Conservation (phyloP, 2,797 vertebrate genomes). For the Danio tinwini region DNA sequence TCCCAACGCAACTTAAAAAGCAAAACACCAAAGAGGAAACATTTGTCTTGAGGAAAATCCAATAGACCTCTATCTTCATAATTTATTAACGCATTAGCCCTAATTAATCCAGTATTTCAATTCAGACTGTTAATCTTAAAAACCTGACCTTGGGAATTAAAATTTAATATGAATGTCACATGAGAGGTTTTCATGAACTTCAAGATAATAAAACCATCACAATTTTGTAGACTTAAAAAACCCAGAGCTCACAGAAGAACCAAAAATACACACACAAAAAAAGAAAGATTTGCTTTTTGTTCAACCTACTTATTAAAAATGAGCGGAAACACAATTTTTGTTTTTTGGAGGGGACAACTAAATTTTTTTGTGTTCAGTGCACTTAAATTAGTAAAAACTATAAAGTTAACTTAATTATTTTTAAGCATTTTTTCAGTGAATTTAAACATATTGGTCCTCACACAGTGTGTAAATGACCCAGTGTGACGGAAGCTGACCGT, state of each 20-base stretch:
- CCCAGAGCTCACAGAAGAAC: too few species aligned
- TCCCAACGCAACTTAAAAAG: not conserved
- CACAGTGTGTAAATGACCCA: not conserved
- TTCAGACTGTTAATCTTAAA: constrained; percentile 37
- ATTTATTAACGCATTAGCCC: constrained; percentile 45
- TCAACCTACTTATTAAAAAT: too few species aligned
- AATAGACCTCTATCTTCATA: constrained; percentile 26
- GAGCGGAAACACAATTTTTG: too few species aligned
- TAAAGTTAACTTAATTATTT: too few species aligned
- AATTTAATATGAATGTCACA: constrained; percentile 44
- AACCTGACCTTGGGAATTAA: constrained; percentile 59
- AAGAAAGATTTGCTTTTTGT: too few species aligned
- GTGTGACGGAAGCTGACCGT: constrained; percentile 25
- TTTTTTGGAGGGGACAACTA: too few species aligned
- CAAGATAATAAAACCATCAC: not conserved
- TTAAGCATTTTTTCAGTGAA: too few species aligned
- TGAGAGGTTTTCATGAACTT: constrained; percentile 46
- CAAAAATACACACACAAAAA: too few species aligned
- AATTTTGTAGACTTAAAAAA: too few species aligned
- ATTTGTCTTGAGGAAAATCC: constrained; percentile 25
- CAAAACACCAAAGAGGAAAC: not conserved
- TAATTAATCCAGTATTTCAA: constrained; percentile 42
- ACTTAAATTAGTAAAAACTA: too few species aligned
- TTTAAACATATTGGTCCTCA: too few species aligned
- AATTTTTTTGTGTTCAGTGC: too few species aligned